These are phyloP conservation scores for Trinorchestia longiramus DNA, from an alignment of 1,140 invertebrate genomes.

Conservation along the genomic window DNA sequence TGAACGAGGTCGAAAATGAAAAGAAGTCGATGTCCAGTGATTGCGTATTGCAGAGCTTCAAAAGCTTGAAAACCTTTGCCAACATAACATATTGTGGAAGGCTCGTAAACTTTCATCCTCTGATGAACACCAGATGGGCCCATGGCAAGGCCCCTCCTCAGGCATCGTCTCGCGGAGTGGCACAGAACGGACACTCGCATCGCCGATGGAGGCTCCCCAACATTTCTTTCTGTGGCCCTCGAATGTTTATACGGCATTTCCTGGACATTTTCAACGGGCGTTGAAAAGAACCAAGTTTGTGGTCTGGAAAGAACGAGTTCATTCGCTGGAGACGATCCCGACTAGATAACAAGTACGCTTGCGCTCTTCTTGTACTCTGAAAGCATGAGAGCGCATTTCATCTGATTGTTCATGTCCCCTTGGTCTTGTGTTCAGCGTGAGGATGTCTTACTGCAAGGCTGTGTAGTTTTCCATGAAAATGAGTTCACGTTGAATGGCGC, in stretches of 20 bases:
- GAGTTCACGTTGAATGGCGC: not conserved
- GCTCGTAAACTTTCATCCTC: conserved; percentile 6
- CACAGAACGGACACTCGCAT: not conserved
- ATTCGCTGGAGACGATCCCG: conserved; percentile 38
- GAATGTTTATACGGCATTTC: conserved; percentile 38
- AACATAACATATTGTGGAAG: not conserved
- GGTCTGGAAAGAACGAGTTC: conserved; percentile 53
- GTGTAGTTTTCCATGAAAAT: not conserved
- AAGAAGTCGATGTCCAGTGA: conserved; percentile 22
- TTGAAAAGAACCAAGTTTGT: conserved; percentile 51
- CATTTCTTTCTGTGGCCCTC: not conserved
- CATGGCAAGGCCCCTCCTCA: not conserved
- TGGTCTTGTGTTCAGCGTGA: not conserved
- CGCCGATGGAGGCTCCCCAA: not conserved
- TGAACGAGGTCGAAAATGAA: conserved; percentile 18
- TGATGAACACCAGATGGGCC: not conserved
- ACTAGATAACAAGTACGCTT: not conserved
- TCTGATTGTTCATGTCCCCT: conserved; percentile 46
- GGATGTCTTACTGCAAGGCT: not conserved
- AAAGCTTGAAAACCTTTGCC: conserved; percentile 3
- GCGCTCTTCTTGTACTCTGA: not conserved
- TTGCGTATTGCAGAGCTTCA: not conserved
- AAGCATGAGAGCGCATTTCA: not conserved
- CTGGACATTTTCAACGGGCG: conserved; percentile 44
- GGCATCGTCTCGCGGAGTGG: not conserved